These are phyloP conservation scores for Catharus bicknelli DNA, from an alignment of 2,113 vertebrate genomes.

Conservation along the genomic window DNA sequence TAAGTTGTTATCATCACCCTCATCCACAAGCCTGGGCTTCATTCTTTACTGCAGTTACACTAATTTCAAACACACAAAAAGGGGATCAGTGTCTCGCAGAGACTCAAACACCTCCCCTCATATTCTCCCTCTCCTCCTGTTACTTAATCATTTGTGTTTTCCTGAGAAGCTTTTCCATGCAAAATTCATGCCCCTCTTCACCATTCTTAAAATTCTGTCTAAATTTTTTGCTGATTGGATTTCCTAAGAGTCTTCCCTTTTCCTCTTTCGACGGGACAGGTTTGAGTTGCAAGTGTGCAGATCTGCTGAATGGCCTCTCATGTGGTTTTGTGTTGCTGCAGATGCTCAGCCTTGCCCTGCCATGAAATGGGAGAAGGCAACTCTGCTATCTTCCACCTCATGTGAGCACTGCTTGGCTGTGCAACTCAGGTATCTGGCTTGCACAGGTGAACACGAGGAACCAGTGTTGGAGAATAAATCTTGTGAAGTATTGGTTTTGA, in stretches of 20 bases:
- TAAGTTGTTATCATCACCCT: neutral
- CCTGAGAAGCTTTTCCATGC: neutral
- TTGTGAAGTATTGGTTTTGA: neutral
- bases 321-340: neutral
- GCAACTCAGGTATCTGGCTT: fast-evolving
- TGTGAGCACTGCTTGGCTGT: neutral
- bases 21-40: neutral
- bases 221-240: neutral
- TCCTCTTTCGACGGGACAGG: neutral
- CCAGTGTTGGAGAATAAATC: neutral
- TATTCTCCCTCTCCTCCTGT: neutral
- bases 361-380: neutral
- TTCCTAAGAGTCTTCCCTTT: neutral
- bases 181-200: neutral
- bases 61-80: neutral
- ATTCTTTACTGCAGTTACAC: neutral
- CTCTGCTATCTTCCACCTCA: neutral
- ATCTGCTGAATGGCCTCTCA: neutral
- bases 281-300: fast-evolving
- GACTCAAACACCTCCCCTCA: neutral
- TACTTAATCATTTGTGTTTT: neutral
- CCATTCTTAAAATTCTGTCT: neutral
- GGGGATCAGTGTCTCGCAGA: fast-evolving
- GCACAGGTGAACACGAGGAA: neutral
- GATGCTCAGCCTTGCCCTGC: neutral